Evolutionary conservation across 2,888 invertebrate species (phyloP), one percentile per base, ranked within the genome.

Genomic region (Pteria penguin): DNA sequence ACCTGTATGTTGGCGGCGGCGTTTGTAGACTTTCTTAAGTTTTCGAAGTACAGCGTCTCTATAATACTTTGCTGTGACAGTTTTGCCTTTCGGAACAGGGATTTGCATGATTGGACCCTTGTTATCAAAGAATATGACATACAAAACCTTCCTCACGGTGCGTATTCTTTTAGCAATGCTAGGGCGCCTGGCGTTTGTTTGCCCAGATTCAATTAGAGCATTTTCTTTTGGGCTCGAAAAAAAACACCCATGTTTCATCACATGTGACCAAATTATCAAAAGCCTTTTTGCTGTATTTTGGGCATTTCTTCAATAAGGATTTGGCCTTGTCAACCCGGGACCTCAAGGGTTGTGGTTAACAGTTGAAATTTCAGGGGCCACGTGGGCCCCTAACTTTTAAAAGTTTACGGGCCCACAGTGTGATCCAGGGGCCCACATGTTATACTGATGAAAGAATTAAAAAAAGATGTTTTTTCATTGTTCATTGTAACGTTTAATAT

Each of bases 51-150:
- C 68, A 68, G 52, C 68, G 62, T n/a, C 32, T 70, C 45, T 75
- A 63, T 70, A 75, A 32, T 70, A 69, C 63, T 68, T 45, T 31
- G 11, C 71, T 52, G 65, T 71, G 11, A 66, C 67, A 32, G 31
- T 54, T 67, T 58, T 72, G 45, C 71, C 71, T 52, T 65, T 72
- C 72, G 58, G 69, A 2, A 75, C 70, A 5, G 66, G 58, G 52
- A 70, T 70, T 65, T 75, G 32, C 18, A 75, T 2, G 31, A 45
- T 65, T 70, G 52, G 32, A 58, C 29, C 29, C 31, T 55, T 66
- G 2, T 5, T 27, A 26, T 54, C 54, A 52, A 66, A 54, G 29
- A 54, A 66, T 26, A 66, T 18, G 4, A 45, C 4, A 54, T 52
- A 66, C 65, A 66, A 2, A 3, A 52, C 29, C 8, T 26, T 66